Base-by-base conservation (phyloP, 2,888 invertebrate genomes). In the Chalcis sispes region DNA sequence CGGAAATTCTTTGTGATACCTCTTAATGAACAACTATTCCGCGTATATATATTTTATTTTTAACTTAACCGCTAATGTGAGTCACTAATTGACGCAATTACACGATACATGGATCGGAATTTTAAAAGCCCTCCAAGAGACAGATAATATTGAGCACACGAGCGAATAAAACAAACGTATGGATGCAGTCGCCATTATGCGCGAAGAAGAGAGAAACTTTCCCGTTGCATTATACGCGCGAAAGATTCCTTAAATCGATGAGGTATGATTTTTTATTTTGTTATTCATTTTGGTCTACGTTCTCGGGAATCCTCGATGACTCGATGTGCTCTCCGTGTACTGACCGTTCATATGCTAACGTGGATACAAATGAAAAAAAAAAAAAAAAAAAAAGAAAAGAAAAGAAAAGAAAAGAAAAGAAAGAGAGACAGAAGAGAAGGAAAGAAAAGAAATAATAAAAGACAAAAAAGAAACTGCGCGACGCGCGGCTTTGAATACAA, bases 401-500 rank as follows among this genome's bases (percentile, higher is more conserved):
- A 36, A 36, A 36, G 10, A 36, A 7, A 36, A 36, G 15, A 42
- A 42, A 42, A 42, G n/a, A 10, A 15, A 56, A n/a, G n/a, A 56
- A 52, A n/a, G 36, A 52, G 50, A 32, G 46, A 32, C 50, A 64
- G 50, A 46, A 46, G 13, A 10, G 10, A 36, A 36, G 10, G 5
- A 36, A 36, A 36, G 10, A 36, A 7, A 36, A 36, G 15, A 42
- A 42, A 42, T 18, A 40, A 29, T 58, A 46, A 46, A 46, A 56
- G 10, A 42, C 13, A 42, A 42, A 40, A 42, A 42, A 42, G 15
- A 42, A 42, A 15, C 15, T 32, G 3, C 32, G 32, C 32, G 48
- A 20, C 56, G 36, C 25, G 58, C 56, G 69, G 67, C 62, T 72
- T 69, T 77, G 77, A 77, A 77, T 77, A 77, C 64, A 70, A 72